Evolutionary conservation across 1,140 invertebrate species (phyloP).

Genomic region (Limonius californicus): DNA sequence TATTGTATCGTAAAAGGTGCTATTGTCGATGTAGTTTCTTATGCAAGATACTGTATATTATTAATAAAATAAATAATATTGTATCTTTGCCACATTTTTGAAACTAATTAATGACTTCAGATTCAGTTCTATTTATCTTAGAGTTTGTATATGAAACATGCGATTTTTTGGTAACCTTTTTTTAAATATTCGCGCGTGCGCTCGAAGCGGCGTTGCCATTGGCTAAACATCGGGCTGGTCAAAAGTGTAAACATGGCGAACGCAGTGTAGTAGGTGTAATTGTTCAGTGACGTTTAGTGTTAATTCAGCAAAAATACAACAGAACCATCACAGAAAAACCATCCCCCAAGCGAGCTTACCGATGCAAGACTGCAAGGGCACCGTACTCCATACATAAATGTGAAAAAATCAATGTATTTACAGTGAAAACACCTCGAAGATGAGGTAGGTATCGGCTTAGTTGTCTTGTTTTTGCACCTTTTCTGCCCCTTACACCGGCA

Average conservation of each 20-base stretch:
- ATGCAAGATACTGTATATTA: too few species aligned
- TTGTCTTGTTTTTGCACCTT: not conserved
- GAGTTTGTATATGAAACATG: too few species aligned
- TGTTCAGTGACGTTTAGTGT: conserved; percentile 4
- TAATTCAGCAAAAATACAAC: not conserved
- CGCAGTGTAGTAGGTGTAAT: not conserved
- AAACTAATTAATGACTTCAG: too few species aligned
- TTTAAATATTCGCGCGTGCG: not conserved
- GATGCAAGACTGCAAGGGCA: not conserved
- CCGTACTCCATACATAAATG: not conserved
- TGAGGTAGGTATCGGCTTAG: conserved; percentile 1
- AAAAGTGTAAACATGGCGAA: conserved; percentile 10
- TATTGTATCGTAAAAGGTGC: too few species aligned
- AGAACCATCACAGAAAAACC: not conserved
- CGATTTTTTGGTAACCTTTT: not conserved
- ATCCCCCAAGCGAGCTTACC: not conserved
- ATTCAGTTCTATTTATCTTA: too few species aligned
- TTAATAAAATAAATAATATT: too few species aligned
- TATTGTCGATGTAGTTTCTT: too few species aligned
- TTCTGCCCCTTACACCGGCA: too few species aligned
- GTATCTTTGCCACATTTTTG: not conserved
- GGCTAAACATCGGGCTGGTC: conserved; percentile 7
- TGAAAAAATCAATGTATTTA: conserved; percentile 2
- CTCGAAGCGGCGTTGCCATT: not conserved
- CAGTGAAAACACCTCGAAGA: not conserved